These are phyloP conservation scores for Acanthochromis polyacanthus DNA, from an alignment of 2,113 vertebrate species.

Conservation along the genomic window DNA sequence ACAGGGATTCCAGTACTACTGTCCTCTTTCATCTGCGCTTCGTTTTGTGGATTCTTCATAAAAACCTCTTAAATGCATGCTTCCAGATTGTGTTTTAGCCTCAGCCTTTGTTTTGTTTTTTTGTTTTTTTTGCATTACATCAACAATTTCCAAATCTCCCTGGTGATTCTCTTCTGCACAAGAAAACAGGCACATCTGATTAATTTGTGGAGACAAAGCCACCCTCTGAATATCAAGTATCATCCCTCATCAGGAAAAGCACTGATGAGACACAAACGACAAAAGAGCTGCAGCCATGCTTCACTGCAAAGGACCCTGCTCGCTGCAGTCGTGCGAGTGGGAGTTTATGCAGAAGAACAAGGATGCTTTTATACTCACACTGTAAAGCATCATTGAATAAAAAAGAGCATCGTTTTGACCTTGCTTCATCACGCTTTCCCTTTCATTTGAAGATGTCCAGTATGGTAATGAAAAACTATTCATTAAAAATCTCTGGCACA, in stretches of 20 bases:
- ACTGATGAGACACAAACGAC: slow-evolving; percentile 77
- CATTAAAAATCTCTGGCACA: slow-evolving; percentile 13
- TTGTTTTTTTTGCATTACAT: slow-evolving; percentile 66
- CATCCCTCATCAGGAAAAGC: slow-evolving; percentile 65
- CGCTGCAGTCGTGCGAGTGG: slow-evolving; percentile 29
- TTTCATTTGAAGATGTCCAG: slow-evolving; percentile 22
- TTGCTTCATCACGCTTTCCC: slow-evolving; percentile 17
- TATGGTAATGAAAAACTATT: slow-evolving; percentile 14
- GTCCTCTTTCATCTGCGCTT: slow-evolving; percentile 22
- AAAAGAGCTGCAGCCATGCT: slow-evolving; percentile 62
- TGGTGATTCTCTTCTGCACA: slow-evolving; percentile 60
- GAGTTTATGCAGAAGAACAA: slow-evolving; percentile 52
- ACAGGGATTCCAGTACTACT: neutral
- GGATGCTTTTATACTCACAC: slow-evolving; percentile 50
- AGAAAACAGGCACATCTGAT: slow-evolving; percentile 72
- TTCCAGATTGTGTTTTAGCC: slow-evolving; percentile 59
- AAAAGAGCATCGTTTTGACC: slow-evolving; percentile 30
- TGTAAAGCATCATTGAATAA: slow-evolving; percentile 5
- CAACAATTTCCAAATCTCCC: slow-evolving; percentile 68
- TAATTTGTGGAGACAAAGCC: slow-evolving; percentile 78
- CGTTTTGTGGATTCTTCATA: slow-evolving; percentile 26
- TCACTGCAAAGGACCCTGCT: slow-evolving; percentile 62
- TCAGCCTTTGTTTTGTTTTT: slow-evolving; percentile 54
- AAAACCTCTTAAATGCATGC: slow-evolving; percentile 42
- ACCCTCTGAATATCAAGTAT: slow-evolving; percentile 79